Conservation (phyloP, 2,888 invertebrate species). For the Dexiosoma caninum region DNA sequence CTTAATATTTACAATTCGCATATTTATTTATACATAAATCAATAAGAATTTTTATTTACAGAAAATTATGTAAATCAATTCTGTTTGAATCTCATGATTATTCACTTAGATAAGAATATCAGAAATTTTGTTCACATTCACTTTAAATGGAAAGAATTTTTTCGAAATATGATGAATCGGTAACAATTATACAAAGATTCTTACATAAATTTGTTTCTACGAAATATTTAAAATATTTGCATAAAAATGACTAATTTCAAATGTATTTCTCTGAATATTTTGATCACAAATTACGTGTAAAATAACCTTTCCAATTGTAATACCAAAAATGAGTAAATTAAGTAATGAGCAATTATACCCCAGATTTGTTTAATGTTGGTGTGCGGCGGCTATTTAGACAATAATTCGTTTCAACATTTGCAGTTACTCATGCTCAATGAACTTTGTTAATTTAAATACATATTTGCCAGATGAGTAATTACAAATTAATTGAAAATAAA, state of each 20-base stretch:
- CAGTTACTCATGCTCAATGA: conserved; percentile 48
- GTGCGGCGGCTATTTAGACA: neutral
- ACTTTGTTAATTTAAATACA: conserved; percentile 30
- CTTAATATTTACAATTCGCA: too few relatives aligned
- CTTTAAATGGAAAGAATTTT: conserved; percentile 34
- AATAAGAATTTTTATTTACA: too few relatives aligned
- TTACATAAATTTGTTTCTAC: conserved; percentile 1
- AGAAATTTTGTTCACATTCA: neutral
- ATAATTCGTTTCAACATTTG: conserved; percentile 11
- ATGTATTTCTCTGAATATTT: conserved; percentile 11
- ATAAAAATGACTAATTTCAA: conserved; percentile 39
- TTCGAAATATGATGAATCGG: conserved; percentile 1
- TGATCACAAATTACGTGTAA: conserved; percentile 34
- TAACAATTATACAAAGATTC: conserved; percentile 6
- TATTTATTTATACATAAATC: too few relatives aligned
- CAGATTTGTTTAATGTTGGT: neutral
- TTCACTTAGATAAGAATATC: conserved; percentile 2
- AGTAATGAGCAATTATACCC: conserved; percentile 18
- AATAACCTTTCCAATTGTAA: conserved; percentile 35
- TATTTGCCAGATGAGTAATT: conserved; percentile 48
- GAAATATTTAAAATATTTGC: conserved; percentile 22
- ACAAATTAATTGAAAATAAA: conserved; percentile 14
- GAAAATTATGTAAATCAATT: neutral
- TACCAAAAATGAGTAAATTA: conserved; percentile 24
- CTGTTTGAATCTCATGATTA: neutral